These are phyloP conservation scores for Mugil cephalus DNA, from an alignment of 2,113 vertebrate species.

Conservation along the genomic window DNA sequence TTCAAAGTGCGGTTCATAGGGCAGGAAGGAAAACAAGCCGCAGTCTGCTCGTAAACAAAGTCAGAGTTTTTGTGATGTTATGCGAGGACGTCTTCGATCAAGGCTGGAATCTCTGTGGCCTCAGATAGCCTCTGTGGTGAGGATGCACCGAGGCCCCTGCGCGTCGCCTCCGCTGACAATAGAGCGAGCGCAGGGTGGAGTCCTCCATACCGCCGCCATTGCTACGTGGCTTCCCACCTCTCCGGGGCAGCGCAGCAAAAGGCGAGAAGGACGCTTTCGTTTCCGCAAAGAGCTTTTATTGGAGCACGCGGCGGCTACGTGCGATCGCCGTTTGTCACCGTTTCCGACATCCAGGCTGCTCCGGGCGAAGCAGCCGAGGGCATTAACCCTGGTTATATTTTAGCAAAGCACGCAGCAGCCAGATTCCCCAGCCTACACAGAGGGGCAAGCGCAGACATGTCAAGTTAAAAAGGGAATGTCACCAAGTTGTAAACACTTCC, in stretches of 20 bases:
- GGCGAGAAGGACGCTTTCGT: conserved; percentile 14
- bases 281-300: conserved; percentile 24
- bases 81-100: conserved; percentile 60
- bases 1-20: conserved; percentile 41
- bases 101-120: conserved; percentile 64
- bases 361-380: conserved; percentile 36
- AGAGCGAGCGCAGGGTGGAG: conserved; percentile 57
- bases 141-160: conserved; percentile 30
- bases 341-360: conserved; percentile 45
- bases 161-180: conserved; percentile 42
- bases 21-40: conserved; percentile 45
- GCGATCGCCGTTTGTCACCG: conserved; percentile 36
- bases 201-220: conserved; percentile 30
- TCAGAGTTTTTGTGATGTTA: conserved; percentile 22
- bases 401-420: conserved; percentile 43
- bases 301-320: conserved; percentile 9
- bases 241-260: conserved; percentile 15
- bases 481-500: conserved; percentile 87
- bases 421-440: conserved; percentile 60
- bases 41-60: conserved; percentile 47
- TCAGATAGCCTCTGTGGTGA: conserved; percentile 61
- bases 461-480: conserved; percentile 86
- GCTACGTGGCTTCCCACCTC: conserved; percentile 56
- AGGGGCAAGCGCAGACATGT: conserved; percentile 74
- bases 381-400: conserved; percentile 57